These are phyloP conservation scores for Microctenopoma steveboyesi DNA, from an alignment of 2,797 vertebrate genomes.

Conservation along the genomic window DNA sequence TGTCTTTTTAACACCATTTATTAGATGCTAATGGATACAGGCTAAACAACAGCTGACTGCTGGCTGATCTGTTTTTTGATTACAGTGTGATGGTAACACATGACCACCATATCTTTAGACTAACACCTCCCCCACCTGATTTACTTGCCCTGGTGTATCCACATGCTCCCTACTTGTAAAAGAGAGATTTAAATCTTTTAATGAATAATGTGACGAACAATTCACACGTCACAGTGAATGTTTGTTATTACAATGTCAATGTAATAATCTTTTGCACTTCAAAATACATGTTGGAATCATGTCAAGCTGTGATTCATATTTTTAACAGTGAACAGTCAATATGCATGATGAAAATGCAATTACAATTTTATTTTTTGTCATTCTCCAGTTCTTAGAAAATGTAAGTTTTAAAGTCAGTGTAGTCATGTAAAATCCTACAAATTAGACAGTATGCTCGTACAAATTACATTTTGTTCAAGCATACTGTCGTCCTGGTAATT, in stretches of 20 bases:
- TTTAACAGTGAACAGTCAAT: not conserved
- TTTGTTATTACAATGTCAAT: conserved; percentile 10
- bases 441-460: not conserved
- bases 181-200: not conserved
- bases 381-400: conserved; percentile 12
- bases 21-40: conserved; percentile 4
- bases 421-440: too few species aligned
- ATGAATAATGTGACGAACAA: not conserved
- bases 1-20: conserved; percentile 9
- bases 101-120: conserved; percentile 33
- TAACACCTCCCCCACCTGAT: conserved; percentile 33
- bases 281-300: conserved; percentile 9
- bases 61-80: conserved; percentile 40
- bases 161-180: conserved; percentile 28
- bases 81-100: conserved; percentile 37
- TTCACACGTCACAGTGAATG: not conserved
- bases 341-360: not conserved
- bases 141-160: conserved; percentile 11
- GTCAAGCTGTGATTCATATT: not conserved
- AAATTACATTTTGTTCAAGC: not conserved
- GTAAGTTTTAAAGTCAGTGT: not conserved
- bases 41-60: conserved; percentile 26
- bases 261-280: conserved; percentile 20
- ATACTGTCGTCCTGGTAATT: not conserved
- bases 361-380: not conserved